phyloP scores from a whole-genome alignment of 1,140 invertebrate species.

The Grapholita molesta region DNA sequence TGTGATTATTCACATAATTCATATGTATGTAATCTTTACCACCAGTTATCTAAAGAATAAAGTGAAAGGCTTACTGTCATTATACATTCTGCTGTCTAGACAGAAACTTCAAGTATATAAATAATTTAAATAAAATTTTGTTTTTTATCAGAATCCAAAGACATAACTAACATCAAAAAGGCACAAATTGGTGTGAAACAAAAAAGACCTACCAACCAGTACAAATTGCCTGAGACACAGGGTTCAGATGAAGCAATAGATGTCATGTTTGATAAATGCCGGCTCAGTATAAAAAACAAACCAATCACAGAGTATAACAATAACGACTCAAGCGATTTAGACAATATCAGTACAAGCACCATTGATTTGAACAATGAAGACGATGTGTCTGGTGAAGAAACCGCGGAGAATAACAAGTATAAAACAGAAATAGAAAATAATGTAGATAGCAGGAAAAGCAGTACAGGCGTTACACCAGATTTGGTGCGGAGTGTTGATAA shows the following conservation, averaged over 20 bases:
- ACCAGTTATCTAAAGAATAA: background rate
- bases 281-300: slow-evolving; percentile 52
- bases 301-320: slow-evolving; percentile 23
- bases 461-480: slow-evolving; percentile 46
- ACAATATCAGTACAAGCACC: slow-evolving; percentile 26
- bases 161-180: slow-evolving; percentile 36
- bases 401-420: slow-evolving; percentile 25
- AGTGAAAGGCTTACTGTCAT: background rate
- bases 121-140: slow-evolving; percentile 9
- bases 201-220: slow-evolving; percentile 34
- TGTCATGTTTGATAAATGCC: slow-evolving; percentile 59
- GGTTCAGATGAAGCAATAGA: slow-evolving; percentile 55
- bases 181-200: slow-evolving; percentile 46
- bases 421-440: slow-evolving; percentile 22
- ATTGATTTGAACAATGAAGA: slow-evolving; percentile 17
- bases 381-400: slow-evolving; percentile 17
- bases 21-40: background rate
- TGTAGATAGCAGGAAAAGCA: slow-evolving; percentile 37
- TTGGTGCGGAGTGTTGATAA: slow-evolving; percentile 56
- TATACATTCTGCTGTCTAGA: background rate
- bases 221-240: slow-evolving; percentile 44
- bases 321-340: slow-evolving; percentile 24
- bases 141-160: slow-evolving; percentile 33
- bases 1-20: background rate
- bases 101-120: background rate